Evolutionary conservation across 2,113 vertebrate genomes (phyloP).

Genomic region (Pavo muticus): DNA sequence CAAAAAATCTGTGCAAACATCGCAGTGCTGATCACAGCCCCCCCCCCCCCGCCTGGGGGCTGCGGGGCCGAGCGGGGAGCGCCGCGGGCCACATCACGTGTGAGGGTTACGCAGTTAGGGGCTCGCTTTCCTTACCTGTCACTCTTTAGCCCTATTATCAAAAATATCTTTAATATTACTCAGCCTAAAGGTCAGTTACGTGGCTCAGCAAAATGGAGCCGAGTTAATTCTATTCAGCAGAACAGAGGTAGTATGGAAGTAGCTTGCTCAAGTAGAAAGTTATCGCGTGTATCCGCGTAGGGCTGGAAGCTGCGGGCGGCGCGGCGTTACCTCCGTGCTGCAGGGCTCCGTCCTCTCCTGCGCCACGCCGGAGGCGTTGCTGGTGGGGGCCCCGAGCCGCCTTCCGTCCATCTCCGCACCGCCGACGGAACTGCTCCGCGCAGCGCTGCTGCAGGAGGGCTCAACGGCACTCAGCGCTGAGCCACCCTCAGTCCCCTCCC

Average conservation of each 20-base stretch:
- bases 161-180: conserved; percentile 76
- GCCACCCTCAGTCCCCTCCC: not conserved
- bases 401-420: not conserved
- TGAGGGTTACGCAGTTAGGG: not conserved
- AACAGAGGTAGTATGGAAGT: conserved; percentile 76
- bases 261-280: conserved; percentile 67
- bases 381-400: not conserved
- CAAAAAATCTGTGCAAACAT: conserved; percentile 63
- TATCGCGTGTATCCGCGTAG: not conserved
- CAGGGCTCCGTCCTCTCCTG: not conserved
- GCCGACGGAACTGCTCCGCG: not conserved
- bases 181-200: conserved; percentile 71
- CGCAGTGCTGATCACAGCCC: conserved; percentile 19
- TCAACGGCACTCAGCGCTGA: not conserved
- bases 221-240: conserved; percentile 67
- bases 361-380: not conserved
- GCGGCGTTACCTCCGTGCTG: not conserved
- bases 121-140: not conserved
- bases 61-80: not conserved
- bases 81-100: not conserved
- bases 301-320: not conserved
- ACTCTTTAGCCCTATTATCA: conserved; percentile 73
- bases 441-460: not conserved
- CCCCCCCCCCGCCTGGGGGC: not conserved
- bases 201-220: conserved; percentile 82